These are phyloP conservation scores for Melanargia galathea DNA, from an alignment of 2,888 invertebrate genomes.

Conservation along the genomic window DNA sequence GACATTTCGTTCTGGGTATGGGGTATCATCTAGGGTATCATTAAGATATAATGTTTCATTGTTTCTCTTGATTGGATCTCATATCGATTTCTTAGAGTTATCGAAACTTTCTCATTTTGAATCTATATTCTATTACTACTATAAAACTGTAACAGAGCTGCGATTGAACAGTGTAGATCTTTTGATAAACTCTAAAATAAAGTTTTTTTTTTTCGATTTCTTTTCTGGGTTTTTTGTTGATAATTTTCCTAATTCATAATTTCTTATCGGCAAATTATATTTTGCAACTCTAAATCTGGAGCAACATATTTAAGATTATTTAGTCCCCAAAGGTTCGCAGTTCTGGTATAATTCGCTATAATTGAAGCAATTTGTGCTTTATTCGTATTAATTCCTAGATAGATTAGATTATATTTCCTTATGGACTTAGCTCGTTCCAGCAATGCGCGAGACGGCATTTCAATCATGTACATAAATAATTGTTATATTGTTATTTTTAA, in stretches of 20 bases:
- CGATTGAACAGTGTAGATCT: background rate
- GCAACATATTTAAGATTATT: too few species aligned
- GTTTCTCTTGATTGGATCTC: slow-evolving; percentile 33
- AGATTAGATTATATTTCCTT: too few species aligned
- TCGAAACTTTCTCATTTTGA: slow-evolving; percentile 31
- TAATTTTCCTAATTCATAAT: background rate
- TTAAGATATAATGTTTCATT: slow-evolving; percentile 33
- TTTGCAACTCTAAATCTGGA: too few species aligned
- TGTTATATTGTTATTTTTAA: too few species aligned
- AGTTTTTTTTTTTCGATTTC: background rate
- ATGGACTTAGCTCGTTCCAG: too few species aligned
- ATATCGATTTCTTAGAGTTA: slow-evolving; percentile 28
- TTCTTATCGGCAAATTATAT: background rate
- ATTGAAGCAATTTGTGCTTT: background rate
- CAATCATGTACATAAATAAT: too few species aligned
- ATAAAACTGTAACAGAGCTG: slow-evolving; percentile 47
- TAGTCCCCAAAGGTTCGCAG: too few species aligned
- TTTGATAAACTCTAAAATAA: background rate
- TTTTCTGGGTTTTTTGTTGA: background rate
- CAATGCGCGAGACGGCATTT: too few species aligned
- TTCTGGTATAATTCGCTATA: background rate
- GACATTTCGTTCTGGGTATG: slow-evolving; percentile 20
- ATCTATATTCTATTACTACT: slow-evolving; percentile 38
- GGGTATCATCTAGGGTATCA: slow-evolving; percentile 22
- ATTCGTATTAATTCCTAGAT: too few species aligned